These are phyloP conservation scores for Peromyscus leucopus DNA, from an alignment of 2,113 vertebrate species.

Conservation along the genomic window DNA sequence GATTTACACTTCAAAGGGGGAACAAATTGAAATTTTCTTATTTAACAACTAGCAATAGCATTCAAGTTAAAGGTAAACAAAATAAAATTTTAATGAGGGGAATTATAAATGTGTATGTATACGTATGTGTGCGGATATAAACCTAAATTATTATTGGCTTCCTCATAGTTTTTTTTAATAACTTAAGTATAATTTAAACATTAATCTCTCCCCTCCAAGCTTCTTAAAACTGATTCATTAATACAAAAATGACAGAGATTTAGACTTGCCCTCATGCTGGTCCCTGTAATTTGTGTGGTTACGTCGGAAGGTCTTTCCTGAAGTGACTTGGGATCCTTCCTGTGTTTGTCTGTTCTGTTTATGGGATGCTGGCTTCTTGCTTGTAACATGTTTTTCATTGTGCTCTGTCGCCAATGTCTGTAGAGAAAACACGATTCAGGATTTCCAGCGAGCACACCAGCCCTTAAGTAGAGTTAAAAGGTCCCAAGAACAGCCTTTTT, in stretches of 20 bases:
- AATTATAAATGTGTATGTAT: background rate
- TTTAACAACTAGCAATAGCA: background rate
- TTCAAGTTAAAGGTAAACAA: conserved; percentile 36
- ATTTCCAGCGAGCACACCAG: conserved; percentile 13
- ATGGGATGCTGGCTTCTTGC: background rate
- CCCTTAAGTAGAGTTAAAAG: background rate
- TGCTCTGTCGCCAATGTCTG: background rate
- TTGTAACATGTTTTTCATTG: background rate
- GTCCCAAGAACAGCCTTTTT: conserved; percentile 4
- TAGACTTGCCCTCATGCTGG: conserved; percentile 48
- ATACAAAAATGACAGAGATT: background rate
- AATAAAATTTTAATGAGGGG: conserved; percentile 12
- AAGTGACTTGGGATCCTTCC: conserved; percentile 47
- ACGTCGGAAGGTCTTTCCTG: background rate
- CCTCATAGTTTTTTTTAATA: background rate
- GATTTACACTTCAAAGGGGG: conserved; percentile 26
- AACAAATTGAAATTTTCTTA: conserved; percentile 52
- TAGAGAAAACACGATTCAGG: background rate
- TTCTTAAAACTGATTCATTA: conserved; percentile 15
- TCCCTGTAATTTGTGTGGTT: conserved; percentile 11
- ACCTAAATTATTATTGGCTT: background rate
- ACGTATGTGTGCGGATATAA: too few species aligned
- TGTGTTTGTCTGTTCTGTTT: conserved; percentile 15
- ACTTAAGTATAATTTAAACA: conserved; percentile 26
- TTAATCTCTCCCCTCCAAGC: background rate